phyloP scores from a whole-genome alignment of 2,888 invertebrate species.

The Heliconius charithonia region DNA sequence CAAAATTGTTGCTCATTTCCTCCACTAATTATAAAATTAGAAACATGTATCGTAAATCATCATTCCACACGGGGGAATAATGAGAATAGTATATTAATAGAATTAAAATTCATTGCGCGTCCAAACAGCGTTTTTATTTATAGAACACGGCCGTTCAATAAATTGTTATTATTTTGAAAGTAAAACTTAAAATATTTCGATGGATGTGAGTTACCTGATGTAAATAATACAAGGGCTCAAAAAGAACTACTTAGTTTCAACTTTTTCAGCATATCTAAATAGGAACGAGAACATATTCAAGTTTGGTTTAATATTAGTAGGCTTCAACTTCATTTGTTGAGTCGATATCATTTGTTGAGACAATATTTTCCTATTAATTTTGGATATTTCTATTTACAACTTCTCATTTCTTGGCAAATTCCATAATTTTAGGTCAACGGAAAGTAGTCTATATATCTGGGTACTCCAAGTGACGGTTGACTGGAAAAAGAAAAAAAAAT shows the following conservation, averaged over 20 bases:
- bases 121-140: neutral
- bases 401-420: no score
- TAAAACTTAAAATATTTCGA: neutral
- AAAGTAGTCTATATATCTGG: no score
- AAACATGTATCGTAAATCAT: slow-evolving; percentile 1
- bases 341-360: no score
- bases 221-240: neutral
- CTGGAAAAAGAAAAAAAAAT: no score
- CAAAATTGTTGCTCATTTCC: neutral
- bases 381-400: no score
- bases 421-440: no score
- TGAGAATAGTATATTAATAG: slow-evolving; percentile 50
- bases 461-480: no score
- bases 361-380: no score
- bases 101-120: slow-evolving; percentile 47
- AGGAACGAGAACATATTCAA: neutral
- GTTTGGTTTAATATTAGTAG: neutral
- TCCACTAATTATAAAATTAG: slow-evolving; percentile 13
- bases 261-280: no score
- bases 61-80: neutral
- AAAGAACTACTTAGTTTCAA: no score
- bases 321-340: no score
- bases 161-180: neutral
- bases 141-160: neutral
- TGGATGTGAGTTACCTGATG: neutral